Conservation (phyloP, 2,797 vertebrate species). For the Amblyraja radiata region DNA sequence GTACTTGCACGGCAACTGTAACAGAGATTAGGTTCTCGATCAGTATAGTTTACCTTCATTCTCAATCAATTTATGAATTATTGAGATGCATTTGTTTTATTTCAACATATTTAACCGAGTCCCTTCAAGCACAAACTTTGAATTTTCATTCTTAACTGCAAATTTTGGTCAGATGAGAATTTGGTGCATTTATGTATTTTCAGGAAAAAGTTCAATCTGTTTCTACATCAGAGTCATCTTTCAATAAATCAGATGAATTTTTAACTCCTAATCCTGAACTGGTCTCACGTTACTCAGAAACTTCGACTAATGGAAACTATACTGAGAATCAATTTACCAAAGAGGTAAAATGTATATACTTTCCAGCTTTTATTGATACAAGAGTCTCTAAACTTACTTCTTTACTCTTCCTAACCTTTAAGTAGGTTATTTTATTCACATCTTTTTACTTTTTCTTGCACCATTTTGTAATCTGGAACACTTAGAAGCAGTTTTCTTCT, state of each 20-base stretch:
- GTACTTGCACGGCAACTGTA: background rate
- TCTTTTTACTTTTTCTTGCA: background rate
- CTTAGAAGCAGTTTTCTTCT: background rate
- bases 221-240: constrained; percentile 44
- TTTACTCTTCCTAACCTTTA: background rate
- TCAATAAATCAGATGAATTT: constrained; percentile 52
- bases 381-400: no score
- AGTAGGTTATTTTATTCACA: background rate
- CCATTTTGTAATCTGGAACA: background rate
- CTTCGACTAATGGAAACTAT: background rate
- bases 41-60: background rate
- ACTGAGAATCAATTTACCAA: background rate
- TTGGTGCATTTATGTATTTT: background rate
- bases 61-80: background rate
- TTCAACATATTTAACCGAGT: background rate
- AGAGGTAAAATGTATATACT: constrained; percentile 29
- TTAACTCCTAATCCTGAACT: constrained; percentile 49
- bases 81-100: no score
- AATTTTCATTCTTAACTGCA: background rate
- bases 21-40: background rate
- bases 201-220: constrained; percentile 16
- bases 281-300: background rate
- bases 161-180: background rate
- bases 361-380: background rate
- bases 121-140: background rate